These are phyloP conservation scores for Burhinus bistriatus DNA, from an alignment of 2,113 vertebrate genomes.

Conservation along the genomic window DNA sequence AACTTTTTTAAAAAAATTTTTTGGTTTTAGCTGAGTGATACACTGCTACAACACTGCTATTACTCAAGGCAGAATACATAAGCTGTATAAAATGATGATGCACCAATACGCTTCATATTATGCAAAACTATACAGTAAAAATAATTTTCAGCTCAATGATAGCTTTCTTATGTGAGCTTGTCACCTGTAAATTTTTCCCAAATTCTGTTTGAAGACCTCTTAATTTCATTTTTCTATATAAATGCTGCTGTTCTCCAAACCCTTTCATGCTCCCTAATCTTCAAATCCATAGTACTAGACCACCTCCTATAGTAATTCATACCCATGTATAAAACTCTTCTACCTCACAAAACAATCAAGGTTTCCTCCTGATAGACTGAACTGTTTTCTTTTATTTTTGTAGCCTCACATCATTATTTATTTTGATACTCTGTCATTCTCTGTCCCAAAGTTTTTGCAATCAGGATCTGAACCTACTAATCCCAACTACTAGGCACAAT, in stretches of 20 bases:
- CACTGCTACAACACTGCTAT: neutral
- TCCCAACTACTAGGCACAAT: neutral
- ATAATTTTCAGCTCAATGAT: neutral
- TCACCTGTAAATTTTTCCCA: neutral
- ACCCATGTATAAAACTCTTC: neutral
- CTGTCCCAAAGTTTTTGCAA: neutral
- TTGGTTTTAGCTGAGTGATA: neutral
- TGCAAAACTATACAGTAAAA: neutral
- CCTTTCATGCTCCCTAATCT: neutral
- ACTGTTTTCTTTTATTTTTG: neutral
- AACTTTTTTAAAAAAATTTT: rapidly evolving
- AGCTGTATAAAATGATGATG: neutral
- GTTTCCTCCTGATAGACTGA: neutral
- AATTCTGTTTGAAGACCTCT: neutral
- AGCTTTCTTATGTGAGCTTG: neutral
- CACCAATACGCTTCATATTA: neutral
- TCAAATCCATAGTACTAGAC: neutral
- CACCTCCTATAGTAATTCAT: neutral
- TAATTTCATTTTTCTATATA: neutral
- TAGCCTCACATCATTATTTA: neutral
- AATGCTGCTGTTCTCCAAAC: neutral
- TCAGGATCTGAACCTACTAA: neutral
- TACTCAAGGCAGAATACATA: neutral
- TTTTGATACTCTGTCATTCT: neutral
- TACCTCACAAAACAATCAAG: neutral